Base-by-base conservation (phyloP, 2,113 vertebrate species). In the Dissostichus mawsoni region DNA sequence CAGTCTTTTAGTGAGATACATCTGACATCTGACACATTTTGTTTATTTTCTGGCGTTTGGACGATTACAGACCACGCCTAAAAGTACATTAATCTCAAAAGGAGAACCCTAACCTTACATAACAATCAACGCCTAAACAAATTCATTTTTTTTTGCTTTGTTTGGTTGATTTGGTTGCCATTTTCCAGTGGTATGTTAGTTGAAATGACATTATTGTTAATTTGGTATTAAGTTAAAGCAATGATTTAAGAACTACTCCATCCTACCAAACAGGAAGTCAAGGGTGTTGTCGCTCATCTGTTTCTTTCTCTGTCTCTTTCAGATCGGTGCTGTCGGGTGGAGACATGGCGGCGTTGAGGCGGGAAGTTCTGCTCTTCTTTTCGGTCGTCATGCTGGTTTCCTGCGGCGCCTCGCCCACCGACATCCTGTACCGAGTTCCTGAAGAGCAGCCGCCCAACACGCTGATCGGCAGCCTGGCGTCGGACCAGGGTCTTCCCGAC, bases 361-460 rank as follows among this genome's bases (percentile, higher is more conserved):
- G 77, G 83, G 65, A 72, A 61, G 67, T 84, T 11, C 52, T 74
- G 47, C 45, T 88, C 48, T 33, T 83, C 48, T 75, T 94, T 80
- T 72, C 69, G 13, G 36, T 74, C 8, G 11, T 80, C 58, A 64
- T 95, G 56, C 73, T 93, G 74, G 65, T 80, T 3, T 74, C 78
- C 50, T 91, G 88, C 59, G 5, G 71, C 16, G 70, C 86, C 0
- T 72, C 80, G 0, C 63, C 92, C 53, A 76, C 86, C 1, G 90
- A 93, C 69, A 94, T 96, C 20, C 80, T 96, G 55, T 99, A 98
- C 85, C 96, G 95, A 51, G 95, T 98, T 18, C 90, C 83, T 0
- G 98, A 99, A 84, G 98, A 99, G 23, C 98, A 98, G 76, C 98
- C 98, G 0, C 98, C 98, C 69, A 98, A 98, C 93, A 96, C 96